phyloP scores from a whole-genome alignment of 2,797 vertebrate species.

The Peromyscus aztecus region DNA sequence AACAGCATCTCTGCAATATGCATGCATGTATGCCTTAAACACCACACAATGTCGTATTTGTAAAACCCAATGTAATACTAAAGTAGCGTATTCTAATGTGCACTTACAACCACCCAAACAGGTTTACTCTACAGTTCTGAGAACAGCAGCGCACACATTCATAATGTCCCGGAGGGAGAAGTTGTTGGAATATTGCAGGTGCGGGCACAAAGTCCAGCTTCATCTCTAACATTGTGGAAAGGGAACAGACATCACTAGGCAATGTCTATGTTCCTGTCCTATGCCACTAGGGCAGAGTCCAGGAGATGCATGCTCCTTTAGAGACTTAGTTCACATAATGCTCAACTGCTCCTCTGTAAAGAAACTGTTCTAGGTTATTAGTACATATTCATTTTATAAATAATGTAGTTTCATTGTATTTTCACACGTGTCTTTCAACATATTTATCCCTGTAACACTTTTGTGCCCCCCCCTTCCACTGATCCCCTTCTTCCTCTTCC shows the following conservation, averaged over 20 bases:
- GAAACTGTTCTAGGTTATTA: background rate
- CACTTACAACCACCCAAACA: background rate
- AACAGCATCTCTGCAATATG: background rate
- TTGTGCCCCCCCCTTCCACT: background rate
- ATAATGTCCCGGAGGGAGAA: constrained; percentile 79
- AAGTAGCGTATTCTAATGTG: background rate
- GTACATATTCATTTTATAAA: background rate
- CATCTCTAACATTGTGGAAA: constrained; percentile 89
- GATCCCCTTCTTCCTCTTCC: background rate
- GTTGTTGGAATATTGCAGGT: constrained; percentile 91
- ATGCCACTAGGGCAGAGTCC: constrained; percentile 91
- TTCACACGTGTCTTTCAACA: background rate
- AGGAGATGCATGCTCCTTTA: constrained; percentile 47
- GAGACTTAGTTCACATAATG: constrained; percentile 20
- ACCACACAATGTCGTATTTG: background rate
- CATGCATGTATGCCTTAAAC: background rate
- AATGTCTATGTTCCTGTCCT: constrained; percentile 84
- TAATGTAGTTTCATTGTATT: no score
- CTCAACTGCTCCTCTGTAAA: constrained; percentile 3
- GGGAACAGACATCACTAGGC: constrained; percentile 87
- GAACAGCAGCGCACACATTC: background rate
- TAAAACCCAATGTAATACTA: background rate
- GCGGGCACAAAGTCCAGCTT: constrained; percentile 85
- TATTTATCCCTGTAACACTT: background rate
- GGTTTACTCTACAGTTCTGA: background rate